These are phyloP conservation scores for Aporrectodea caliginosa DNA, from an alignment of 1,140 invertebrate species.

Conservation along the genomic window DNA sequence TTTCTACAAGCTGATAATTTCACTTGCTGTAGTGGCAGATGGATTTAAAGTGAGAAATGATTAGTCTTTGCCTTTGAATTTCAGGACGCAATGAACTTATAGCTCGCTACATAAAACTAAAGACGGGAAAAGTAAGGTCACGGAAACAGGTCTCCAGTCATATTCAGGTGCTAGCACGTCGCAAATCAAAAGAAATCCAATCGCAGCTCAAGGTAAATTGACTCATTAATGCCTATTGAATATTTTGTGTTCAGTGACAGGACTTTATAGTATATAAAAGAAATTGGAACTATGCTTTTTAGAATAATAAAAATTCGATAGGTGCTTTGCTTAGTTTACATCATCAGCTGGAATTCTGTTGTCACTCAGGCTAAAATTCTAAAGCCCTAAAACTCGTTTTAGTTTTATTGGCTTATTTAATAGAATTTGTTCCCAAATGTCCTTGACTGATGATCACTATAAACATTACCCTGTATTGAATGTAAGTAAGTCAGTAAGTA, in stretches of 20 bases:
- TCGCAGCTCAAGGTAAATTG: conserved; percentile 76
- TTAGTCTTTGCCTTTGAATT: neutral
- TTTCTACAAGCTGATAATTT: neutral
- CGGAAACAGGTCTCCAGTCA: conserved; percentile 99
- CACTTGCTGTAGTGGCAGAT: no score
- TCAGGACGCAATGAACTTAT: conserved; percentile 97
- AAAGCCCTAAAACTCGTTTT: neutral
- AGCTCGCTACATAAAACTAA: conserved; percentile 96
- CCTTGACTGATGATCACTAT: no score
- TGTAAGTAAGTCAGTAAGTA: no score
- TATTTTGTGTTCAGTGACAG: no score
- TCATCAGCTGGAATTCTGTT: neutral
- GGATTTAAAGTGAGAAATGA: no score
- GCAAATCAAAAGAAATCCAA: conserved; percentile 95
- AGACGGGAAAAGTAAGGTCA: conserved; percentile 97
- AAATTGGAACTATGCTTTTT: neutral
- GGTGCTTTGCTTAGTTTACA: neutral
- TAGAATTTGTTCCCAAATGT: no score
- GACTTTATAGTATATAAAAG: neutral
- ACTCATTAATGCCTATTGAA: no score
- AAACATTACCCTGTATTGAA: no score
- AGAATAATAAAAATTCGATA: neutral
- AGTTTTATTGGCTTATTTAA: no score
- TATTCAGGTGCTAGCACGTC: conserved; percentile 95
- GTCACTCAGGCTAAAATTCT: neutral